Percentiles rank a stretch among this genome's conserved stretches.
These are phyloP conservation scores for Ammodytes dubius DNA, from an alignment of 2,113 vertebrate species.

Conservation along the genomic window DNA sequence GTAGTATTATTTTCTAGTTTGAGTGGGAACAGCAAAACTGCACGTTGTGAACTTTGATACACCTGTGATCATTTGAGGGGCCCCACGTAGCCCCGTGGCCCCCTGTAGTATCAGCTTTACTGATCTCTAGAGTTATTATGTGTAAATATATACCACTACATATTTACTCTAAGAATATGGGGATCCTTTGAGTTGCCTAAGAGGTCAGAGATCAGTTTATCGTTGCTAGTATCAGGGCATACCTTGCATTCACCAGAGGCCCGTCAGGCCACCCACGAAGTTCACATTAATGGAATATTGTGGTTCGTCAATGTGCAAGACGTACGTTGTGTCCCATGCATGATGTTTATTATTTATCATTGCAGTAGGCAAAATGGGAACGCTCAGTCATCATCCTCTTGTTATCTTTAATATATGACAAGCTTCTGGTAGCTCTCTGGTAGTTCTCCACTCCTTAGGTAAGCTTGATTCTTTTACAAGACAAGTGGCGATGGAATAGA, in stretches of 20 bases:
- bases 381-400: constrained; percentile 8
- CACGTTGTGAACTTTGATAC: neutral
- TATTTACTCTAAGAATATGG: constrained; percentile 31
- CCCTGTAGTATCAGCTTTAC: constrained; percentile 14
- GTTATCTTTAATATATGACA: constrained; percentile 31
- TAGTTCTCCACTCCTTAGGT: neutral
- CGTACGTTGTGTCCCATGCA: neutral
- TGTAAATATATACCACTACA: constrained; percentile 49
- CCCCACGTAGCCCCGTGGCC: constrained; percentile 10
- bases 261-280: constrained; percentile 55
- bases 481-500: neutral
- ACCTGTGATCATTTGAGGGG: constrained; percentile 15
- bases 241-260: constrained; percentile 56
- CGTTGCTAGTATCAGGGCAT: constrained; percentile 56
- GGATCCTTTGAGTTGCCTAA: constrained; percentile 15
- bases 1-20: neutral
- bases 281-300: constrained; percentile 25
- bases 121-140: constrained; percentile 51
- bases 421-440: neutral
- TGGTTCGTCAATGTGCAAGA: neutral
- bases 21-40: neutral
- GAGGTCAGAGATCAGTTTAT: constrained; percentile 44
- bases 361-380: constrained; percentile 24
- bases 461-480: neutral
- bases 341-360: constrained; percentile 36